phyloP scores from a whole-genome alignment of 2,888 invertebrate genomes.

The Clanis bilineata region DNA sequence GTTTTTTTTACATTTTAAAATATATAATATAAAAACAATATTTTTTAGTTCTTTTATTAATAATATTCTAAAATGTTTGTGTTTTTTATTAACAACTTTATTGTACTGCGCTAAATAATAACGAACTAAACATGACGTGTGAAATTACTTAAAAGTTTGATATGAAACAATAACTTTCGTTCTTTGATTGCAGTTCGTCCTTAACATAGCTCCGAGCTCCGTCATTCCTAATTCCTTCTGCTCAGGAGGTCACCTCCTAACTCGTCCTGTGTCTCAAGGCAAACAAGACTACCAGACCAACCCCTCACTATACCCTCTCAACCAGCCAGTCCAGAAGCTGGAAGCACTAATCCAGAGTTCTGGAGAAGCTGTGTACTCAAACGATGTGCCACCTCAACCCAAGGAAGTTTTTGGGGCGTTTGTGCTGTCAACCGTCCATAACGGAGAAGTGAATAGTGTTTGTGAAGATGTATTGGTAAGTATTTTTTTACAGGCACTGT shows the following conservation, averaged over 20 bases:
- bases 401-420: slow-evolving; percentile 87
- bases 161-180: not conserved
- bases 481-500: no score
- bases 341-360: slow-evolving; percentile 82
- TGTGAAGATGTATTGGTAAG: slow-evolving; percentile 83
- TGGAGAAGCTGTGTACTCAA: slow-evolving; percentile 86
- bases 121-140: no score
- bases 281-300: slow-evolving; percentile 83
- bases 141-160: no score
- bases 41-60: no score
- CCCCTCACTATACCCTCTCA: slow-evolving; percentile 84
- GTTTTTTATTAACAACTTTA: no score
- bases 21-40: no score
- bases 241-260: slow-evolving; percentile 77
- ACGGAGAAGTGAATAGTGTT: slow-evolving; percentile 81
- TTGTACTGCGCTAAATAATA: no score
- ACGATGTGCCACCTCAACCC: slow-evolving; percentile 81
- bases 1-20: no score
- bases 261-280: slow-evolving; percentile 84
- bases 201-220: slow-evolving; percentile 74
- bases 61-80: no score
- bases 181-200: slow-evolving; percentile 70
- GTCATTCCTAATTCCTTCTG: slow-evolving; percentile 56
- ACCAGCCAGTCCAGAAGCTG: slow-evolving; percentile 85
- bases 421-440: slow-evolving; percentile 82